Percentiles rank a stretch among this genome's conserved stretches.
Conservation (phyloP, 2,888 invertebrate species). For the Hyalella azteca region DNA sequence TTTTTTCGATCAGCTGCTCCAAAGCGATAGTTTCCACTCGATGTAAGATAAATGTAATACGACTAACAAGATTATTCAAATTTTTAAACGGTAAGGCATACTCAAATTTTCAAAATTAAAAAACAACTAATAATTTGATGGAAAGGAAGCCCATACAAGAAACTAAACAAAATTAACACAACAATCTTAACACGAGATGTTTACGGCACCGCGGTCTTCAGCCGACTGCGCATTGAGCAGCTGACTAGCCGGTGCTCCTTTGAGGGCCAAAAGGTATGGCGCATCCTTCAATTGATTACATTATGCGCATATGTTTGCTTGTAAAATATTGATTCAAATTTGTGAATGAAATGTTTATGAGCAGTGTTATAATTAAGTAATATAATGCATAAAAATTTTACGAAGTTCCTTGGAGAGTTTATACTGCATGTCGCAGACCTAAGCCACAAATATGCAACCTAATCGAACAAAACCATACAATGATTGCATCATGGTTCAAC, state of each 20-base stretch:
- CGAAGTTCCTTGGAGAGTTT: no score
- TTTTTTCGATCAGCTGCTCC: conserved; percentile 38
- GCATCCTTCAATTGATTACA: background rate
- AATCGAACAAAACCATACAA: background rate
- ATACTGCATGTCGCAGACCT: no score
- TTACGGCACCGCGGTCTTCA: background rate
- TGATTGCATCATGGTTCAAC: background rate
- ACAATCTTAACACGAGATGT: background rate
- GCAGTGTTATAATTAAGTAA: no score
- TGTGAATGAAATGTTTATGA: no score
- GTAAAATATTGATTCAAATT: no score
- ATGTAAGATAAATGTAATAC: background rate
- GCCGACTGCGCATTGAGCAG: background rate
- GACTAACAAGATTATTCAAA: no score
- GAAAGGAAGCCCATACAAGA: no score
- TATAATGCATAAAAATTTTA: no score
- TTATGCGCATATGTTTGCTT: no score
- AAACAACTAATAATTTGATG: no score
- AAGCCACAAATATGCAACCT: background rate
- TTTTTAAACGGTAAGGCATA: no score
- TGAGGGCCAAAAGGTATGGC: background rate
- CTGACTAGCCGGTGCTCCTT: conserved; percentile 13
- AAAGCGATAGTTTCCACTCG: conserved; percentile 34
- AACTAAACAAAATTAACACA: background rate
- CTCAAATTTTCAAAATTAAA: no score